Evolutionary conservation across 2,888 invertebrate genomes (phyloP), one percentile per base, ranked within the genome.

Genomic region (Phlogophora meticulosa): DNA sequence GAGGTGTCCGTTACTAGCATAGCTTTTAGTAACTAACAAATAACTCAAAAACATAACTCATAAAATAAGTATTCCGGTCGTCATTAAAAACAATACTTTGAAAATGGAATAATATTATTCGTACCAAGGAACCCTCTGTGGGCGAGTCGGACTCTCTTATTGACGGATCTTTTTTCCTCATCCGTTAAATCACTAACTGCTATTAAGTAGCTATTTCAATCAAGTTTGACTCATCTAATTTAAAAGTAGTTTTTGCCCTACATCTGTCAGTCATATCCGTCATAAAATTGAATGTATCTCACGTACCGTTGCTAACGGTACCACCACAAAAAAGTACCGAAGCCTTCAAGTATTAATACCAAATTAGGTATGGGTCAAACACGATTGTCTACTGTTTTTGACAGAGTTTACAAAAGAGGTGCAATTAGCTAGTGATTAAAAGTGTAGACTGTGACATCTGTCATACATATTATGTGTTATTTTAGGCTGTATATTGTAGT

Each of bases 241-340:
- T 59, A 78, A 66, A 73, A 65, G 60, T 61, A 42, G 52, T 49
- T 62, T 52, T 61, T 76, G 72, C 56, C 56, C 82, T 63, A 72
- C 66, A 80, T 76, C 70, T 56, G 77, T 78, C 78, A 61, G 13
- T 60, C 64, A 56, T 9, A 56, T 53, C 36, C 9, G 20, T 22
- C 32, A 38, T 34, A 61, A 66, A 67, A 66, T 73, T 57, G 58
- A 51, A 62, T 53, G 32, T 60, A 67, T 65, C 36, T 64, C 59
- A 45, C 58, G 53, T 72, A 76, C 80, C 82, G 80, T 82, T 79
- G 48, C 49, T 76, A 76, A 82, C 82, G 80, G 82, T 76, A 67
- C 58, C 9, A 7, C 22, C 11, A 72, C 52, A 79, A 78, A 80
- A 81, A 66, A 53, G 61, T 65, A 45, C 49, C 20, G 17, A 67